These are phyloP conservation scores for Crotalus adamanteus DNA, from an alignment of 2,797 vertebrate species.

Conservation along the genomic window DNA sequence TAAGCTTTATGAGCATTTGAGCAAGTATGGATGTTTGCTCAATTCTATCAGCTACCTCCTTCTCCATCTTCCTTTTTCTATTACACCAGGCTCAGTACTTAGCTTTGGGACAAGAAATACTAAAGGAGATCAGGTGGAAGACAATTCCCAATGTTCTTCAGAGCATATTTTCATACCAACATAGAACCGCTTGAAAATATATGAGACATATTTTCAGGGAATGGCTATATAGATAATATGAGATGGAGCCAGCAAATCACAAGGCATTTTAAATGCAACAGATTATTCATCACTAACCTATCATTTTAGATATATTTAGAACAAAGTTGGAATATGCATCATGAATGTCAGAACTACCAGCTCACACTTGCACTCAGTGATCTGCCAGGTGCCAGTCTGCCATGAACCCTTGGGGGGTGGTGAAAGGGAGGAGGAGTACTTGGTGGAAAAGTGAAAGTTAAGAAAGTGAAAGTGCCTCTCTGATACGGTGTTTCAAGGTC, in stretches of 20 bases:
- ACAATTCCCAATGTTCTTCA: neutral
- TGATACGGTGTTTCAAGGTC: neutral
- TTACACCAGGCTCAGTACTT: neutral
- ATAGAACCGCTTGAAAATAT: neutral
- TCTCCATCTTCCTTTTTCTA: neutral
- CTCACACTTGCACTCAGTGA: neutral
- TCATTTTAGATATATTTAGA: neutral
- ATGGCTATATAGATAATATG: neutral
- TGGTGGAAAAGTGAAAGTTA: neutral
- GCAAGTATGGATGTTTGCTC: neutral
- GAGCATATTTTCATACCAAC: neutral
- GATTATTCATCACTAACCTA: neutral
- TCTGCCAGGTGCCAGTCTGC: neutral
- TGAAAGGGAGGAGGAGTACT: neutral
- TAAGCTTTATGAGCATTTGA: neutral
- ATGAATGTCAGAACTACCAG: neutral
- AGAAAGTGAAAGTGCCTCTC: neutral
- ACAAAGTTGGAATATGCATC: neutral
- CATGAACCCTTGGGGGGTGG: neutral
- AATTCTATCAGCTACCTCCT: neutral
- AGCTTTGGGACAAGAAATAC: neutral
- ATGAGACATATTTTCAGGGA: neutral
- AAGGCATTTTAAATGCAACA: neutral
- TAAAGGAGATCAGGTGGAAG: neutral
- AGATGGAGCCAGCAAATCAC: neutral